Evolutionary conservation across 2,888 invertebrate species (phyloP), one percentile per base, ranked within the genome.

Genomic region (Amphiduros pacificus): DNA sequence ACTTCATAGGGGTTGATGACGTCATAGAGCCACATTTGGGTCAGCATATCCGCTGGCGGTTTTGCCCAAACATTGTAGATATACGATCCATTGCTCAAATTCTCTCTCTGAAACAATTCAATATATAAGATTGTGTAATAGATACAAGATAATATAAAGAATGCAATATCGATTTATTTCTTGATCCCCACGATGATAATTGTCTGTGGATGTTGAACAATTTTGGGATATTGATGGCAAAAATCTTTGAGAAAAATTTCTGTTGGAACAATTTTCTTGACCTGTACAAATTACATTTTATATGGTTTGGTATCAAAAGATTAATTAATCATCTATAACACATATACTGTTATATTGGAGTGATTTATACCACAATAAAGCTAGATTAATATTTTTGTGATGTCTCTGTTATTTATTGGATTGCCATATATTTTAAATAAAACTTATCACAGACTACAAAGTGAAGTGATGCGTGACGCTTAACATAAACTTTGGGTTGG

Each of bases 41-140:
- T 75, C 65, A 77, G 79, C 36, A 82, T 72, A 26, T 80, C 80
- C 11, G 80, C 71, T 2, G 76, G 92, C 0, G 92, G 87, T 68
- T 88, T 88, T 55, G 88, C 83, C 90, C 93, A 94, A 84, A 91
- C 87, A 40, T 88, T 87, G 22, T 92, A 87, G 26, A 91, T 87
- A 61, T 91, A 90, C 0, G 88, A 87, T 31, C 90, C 90, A 60
- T 88, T 88, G 50, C 89, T 88, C 14, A 94, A 80, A 2, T 88
- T 87, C 73, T 92, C 88, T 86, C 89, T 89, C 93, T 93, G 79
- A 26, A 82, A 64, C 36, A 61, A 61, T 54, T 20, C 53, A 24
- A 60, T 31, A 52, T 5, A 48, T 36, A 11, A 36, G 14, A 36
- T 36, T 14, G 9, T 9, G 9, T 36, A 36, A 36, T 36, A 36